Evolutionary conservation across 2,797 vertebrate species (phyloP).

Genomic region (Poeciliopsis paucimaculata): DNA sequence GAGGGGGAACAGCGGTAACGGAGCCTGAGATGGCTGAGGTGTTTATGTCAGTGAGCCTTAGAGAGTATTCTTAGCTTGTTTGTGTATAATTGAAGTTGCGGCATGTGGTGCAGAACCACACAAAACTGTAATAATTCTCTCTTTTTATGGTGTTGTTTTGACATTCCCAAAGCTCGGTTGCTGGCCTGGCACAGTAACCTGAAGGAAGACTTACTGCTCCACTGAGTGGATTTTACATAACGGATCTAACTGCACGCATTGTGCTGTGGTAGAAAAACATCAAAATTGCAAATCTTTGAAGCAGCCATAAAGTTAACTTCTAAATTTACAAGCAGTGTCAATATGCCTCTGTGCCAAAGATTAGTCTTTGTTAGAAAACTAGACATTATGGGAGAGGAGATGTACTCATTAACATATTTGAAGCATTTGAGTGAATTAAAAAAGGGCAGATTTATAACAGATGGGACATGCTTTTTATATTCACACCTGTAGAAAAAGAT

Average conservation of each 20-base stretch:
- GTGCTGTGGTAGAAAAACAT: slow-evolving; percentile 17
- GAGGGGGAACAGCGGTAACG: slow-evolving; percentile 38
- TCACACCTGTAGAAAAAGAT: neutral
- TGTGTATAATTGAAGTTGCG: slow-evolving; percentile 77
- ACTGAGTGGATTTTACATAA: slow-evolving; percentile 38
- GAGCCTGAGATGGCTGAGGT: slow-evolving; percentile 59
- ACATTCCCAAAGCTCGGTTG: slow-evolving; percentile 63
- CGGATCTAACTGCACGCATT: slow-evolving; percentile 31
- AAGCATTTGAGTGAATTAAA: neutral
- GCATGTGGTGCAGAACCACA: slow-evolving; percentile 61
- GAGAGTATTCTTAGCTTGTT: slow-evolving; percentile 79
- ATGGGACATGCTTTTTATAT: neutral
- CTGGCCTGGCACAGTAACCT: slow-evolving; percentile 60
- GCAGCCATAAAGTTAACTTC: neutral
- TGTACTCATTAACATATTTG: neutral
- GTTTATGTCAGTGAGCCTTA: slow-evolving; percentile 71
- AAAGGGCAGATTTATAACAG: neutral
- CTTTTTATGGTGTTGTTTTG: slow-evolving; percentile 77
- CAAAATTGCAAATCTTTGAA: slow-evolving; percentile 17
- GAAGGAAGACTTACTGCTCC: slow-evolving; percentile 53
- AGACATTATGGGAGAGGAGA: slow-evolving; percentile 1
- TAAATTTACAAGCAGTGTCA: neutral
- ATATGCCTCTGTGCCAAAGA: slow-evolving; percentile 1
- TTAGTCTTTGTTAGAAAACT: slow-evolving; percentile 9
- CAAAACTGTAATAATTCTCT: slow-evolving; percentile 76